Conservation (phyloP, 2,888 invertebrate genomes). For the Drosophila mimica region DNA sequence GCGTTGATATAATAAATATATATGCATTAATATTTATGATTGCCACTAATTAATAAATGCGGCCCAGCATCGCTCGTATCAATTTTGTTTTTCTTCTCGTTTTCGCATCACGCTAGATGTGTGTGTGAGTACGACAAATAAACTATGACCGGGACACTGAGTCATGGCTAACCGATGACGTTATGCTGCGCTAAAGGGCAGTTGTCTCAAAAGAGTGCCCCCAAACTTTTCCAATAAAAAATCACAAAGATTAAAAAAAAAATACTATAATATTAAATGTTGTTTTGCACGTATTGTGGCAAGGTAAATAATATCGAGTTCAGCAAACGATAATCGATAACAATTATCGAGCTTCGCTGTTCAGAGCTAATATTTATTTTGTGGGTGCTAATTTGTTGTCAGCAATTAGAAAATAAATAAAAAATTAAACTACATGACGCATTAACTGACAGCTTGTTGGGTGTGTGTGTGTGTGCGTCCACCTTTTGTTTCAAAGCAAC, state of each 20-base stretch:
- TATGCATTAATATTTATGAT: conserved; percentile 26
- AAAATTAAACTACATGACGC: conserved; percentile 44
- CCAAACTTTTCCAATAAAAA: conserved; percentile 70
- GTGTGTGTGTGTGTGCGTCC: conserved; percentile 8
- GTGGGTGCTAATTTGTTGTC: conserved; percentile 23
- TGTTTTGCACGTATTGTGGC: background rate
- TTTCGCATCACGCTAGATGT: conserved; percentile 26
- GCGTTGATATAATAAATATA: conserved; percentile 8
- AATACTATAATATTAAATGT: conserved; percentile 1
- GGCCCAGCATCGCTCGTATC: conserved; percentile 51
- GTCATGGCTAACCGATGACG: conserved; percentile 74
- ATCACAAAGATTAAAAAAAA: conserved; percentile 51
- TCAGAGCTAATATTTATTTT: conserved; percentile 19
- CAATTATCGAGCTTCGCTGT: conserved; percentile 17
- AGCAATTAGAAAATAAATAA: conserved; percentile 38
- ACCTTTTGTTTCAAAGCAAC: conserved; percentile 51
- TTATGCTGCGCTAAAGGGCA: conserved; percentile 73
- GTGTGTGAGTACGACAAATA: conserved; percentile 65
- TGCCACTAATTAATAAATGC: conserved; percentile 50
- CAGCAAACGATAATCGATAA: conserved; percentile 28
- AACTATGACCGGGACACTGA: conserved; percentile 64
- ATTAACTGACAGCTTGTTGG: conserved; percentile 5
- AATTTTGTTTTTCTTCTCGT: conserved; percentile 50
- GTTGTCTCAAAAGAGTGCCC: conserved; percentile 70
- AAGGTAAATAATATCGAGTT: conserved; percentile 41